Conservation (phyloP, 2,888 invertebrate species). For the Phrixothrix hirtus region DNA sequence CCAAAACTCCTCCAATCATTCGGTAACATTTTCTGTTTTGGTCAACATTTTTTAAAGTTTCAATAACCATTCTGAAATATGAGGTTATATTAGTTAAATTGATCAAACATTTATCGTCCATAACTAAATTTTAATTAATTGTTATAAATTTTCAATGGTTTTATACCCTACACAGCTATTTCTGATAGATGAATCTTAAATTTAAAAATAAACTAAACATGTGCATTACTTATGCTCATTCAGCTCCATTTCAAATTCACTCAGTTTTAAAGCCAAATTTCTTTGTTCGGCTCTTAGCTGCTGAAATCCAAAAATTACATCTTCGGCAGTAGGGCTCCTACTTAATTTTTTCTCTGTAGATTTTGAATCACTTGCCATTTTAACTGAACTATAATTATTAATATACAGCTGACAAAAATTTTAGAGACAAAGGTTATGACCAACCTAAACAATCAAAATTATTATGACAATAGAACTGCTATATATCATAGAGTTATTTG, state of each 20-base stretch:
- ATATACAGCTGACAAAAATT: background rate
- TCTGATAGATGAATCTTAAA: no score
- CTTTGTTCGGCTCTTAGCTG: conserved; percentile 85
- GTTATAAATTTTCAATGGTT: background rate
- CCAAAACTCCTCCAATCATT: conserved; percentile 90
- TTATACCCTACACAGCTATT: background rate
- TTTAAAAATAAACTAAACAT: conserved; percentile 7
- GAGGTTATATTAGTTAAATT: conserved; percentile 23
- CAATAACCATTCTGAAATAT: conserved; percentile 83
- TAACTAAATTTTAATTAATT: background rate
- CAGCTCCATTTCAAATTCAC: conserved; percentile 90
- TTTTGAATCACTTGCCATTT: conserved; percentile 54
- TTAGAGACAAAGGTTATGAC: background rate
- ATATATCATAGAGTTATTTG: no score
- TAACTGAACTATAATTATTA: conserved; percentile 17
- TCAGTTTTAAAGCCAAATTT: conserved; percentile 81
- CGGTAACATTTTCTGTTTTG: conserved; percentile 87
- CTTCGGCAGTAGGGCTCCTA: conserved; percentile 69
- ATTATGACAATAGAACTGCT: background rate
- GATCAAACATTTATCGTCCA: no score
- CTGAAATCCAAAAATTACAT: conserved; percentile 87
- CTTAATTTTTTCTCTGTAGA: conserved; percentile 52
- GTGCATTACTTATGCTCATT: conserved; percentile 89
- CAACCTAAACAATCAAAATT: background rate
- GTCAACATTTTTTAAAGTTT: conserved; percentile 85